Conservation (phyloP, 2,113 vertebrate genomes). For the Scatophagus argus region DNA sequence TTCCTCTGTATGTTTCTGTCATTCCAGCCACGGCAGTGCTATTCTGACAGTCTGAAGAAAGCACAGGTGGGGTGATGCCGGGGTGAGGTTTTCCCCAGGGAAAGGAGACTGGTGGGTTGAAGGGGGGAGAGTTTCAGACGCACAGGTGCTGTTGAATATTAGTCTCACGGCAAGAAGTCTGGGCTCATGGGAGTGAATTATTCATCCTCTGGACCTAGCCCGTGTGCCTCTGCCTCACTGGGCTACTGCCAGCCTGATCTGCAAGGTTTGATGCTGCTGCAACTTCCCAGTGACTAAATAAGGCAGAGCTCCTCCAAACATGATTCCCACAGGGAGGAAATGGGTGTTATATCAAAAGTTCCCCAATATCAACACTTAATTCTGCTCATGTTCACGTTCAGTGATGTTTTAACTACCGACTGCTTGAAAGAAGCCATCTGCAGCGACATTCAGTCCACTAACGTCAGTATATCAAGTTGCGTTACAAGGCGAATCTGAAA, state of each 20-base stretch:
- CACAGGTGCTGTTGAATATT: slow-evolving; percentile 77
- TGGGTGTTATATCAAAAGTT: slow-evolving; percentile 4
- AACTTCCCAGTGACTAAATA: slow-evolving; percentile 39
- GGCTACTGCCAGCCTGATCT: slow-evolving; percentile 39
- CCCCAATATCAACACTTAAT: slow-evolving; percentile 9
- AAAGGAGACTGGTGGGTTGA: slow-evolving; percentile 54
- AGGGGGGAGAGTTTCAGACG: slow-evolving; percentile 55
- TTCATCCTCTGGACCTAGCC: slow-evolving; percentile 71
- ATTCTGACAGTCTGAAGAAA: slow-evolving; percentile 51
- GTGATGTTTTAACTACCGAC: background rate
- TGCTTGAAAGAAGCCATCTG: background rate
- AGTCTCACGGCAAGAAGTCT: slow-evolving; percentile 62
- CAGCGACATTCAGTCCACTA: background rate
- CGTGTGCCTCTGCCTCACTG: slow-evolving; percentile 49
- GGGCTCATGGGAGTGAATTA: slow-evolving; percentile 74
- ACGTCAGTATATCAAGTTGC: background rate
- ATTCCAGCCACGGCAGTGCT: slow-evolving; percentile 21
- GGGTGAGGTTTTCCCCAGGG: slow-evolving; percentile 50
- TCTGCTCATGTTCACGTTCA: slow-evolving; percentile 22
- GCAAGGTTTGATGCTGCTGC: slow-evolving; percentile 62
- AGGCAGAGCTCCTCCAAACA: slow-evolving; percentile 31
- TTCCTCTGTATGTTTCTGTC: slow-evolving; percentile 43
- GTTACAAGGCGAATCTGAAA: background rate
- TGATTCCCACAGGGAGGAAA: background rate
- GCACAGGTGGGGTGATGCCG: slow-evolving; percentile 54